phyloP scores from a whole-genome alignment of 2,113 vertebrate genomes.

The Nycticebus coucang region DNA sequence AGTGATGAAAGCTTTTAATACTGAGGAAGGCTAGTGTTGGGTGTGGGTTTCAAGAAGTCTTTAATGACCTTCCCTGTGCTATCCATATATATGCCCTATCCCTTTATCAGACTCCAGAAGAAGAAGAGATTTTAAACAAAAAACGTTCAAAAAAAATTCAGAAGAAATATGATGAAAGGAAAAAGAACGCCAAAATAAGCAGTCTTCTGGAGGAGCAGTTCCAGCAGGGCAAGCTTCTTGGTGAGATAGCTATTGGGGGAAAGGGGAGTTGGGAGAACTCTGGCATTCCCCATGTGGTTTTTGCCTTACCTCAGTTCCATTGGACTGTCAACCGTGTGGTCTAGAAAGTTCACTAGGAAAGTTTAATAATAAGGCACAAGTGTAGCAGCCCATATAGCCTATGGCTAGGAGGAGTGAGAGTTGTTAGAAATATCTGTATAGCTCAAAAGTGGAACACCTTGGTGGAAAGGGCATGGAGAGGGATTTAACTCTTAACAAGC shows the following conservation, averaged over 20 bases:
- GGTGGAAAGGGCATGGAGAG: no score
- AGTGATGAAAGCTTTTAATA: constrained; percentile 84
- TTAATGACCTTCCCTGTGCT: not conserved
- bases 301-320: not conserved
- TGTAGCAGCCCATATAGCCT: no score
- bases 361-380: not conserved
- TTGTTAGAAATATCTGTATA: no score
- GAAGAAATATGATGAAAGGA: constrained; percentile 96
- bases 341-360: no score
- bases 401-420: no score
- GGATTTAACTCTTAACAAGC: no score
- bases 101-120: constrained; percentile 92
- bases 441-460: no score
- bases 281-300: rapidly evolving
- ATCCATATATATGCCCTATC: not conserved
- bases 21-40: constrained; percentile 89
- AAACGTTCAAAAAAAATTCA: constrained; percentile 99
- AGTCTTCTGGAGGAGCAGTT: constrained; percentile 97
- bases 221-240: constrained; percentile 97
- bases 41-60: not conserved
- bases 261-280: not conserved
- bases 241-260: constrained; percentile 85
- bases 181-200: constrained; percentile 96
- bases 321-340: not conserved
- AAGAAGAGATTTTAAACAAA: constrained; percentile 98